Conservation (phyloP, 2,113 vertebrate species). For the Syrmaticus mikado region DNA sequence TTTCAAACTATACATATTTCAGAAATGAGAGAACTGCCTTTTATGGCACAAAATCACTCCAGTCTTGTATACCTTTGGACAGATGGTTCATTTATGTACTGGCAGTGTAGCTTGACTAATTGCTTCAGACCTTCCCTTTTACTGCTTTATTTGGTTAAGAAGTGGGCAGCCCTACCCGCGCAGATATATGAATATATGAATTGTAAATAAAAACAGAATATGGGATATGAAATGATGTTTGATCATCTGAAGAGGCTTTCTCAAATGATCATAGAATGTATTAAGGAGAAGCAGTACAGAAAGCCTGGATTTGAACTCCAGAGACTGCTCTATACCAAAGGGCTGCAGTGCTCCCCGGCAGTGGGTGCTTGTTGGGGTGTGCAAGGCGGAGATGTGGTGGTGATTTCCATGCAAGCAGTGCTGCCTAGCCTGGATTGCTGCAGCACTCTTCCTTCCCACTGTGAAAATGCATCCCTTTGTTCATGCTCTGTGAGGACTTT, state of each 20-base stretch:
- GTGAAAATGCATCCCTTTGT: not conserved
- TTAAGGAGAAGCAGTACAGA: not conserved
- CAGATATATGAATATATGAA: conserved; percentile 22
- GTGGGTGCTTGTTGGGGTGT: not conserved
- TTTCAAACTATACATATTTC: not conserved
- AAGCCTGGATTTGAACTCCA: not conserved
- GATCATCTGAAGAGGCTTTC: not conserved
- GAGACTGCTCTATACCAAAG: not conserved
- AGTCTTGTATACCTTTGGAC: conserved; percentile 47
- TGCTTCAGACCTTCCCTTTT: conserved; percentile 52
- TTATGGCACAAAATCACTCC: not conserved
- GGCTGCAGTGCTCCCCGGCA: not conserved
- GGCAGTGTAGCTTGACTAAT: conserved; percentile 47
- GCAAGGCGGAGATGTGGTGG: not conserved
- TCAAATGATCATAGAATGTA: not conserved
- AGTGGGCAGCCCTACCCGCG: conserved; percentile 41
- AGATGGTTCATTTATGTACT: conserved; percentile 62
- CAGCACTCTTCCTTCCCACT: not conserved
- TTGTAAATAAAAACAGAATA: conserved; percentile 19
- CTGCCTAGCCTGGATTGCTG: not conserved
- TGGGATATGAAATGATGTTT: not conserved
- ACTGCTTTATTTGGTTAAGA: conserved; percentile 25
- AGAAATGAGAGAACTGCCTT: conserved; percentile 7
- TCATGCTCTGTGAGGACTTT: not conserved
- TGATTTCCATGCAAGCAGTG: not conserved